Evolutionary conservation across 2,888 invertebrate genomes (phyloP).

Genomic region (Drymonia ruficornis): DNA sequence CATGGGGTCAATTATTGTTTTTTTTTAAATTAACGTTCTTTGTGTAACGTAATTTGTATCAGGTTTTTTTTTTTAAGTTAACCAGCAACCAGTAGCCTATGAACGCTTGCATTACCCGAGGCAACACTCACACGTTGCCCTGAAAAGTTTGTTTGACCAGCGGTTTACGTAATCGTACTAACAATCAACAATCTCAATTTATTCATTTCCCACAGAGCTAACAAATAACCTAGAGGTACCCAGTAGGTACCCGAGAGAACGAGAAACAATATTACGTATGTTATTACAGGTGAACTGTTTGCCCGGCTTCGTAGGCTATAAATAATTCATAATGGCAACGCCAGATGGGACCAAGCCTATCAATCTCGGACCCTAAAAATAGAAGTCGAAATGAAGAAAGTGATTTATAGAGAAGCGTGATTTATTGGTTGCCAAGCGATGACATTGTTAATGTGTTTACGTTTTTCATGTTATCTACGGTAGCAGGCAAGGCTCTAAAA

Average conservation of each 20-base stretch:
- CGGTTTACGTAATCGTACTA: too few relatives aligned
- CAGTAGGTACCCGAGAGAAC: not conserved
- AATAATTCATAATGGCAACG: conserved; percentile 1
- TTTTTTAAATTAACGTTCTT: too few relatives aligned
- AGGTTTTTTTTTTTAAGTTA: too few relatives aligned
- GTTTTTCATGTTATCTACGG: too few relatives aligned
- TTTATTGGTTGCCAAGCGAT: not conserved
- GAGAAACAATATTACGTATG: not conserved
- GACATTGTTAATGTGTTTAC: not conserved
- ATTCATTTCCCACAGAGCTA: not conserved
- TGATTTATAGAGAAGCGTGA: not conserved
- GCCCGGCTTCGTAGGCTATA: not conserved
- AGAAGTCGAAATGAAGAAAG: not conserved
- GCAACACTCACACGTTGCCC: too few relatives aligned
- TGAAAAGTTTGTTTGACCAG: too few relatives aligned
- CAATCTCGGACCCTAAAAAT: not conserved
- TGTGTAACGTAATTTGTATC: too few relatives aligned
- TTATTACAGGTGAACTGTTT: not conserved
- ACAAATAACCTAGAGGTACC: not conserved
- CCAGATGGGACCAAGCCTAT: not conserved
- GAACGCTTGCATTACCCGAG: too few relatives aligned
- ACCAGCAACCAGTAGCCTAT: too few relatives aligned
- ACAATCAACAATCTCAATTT: not conserved
- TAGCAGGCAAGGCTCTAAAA: too few relatives aligned
- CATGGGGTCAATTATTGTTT: too few relatives aligned